These are phyloP conservation scores for Thunnus maccoyii DNA, from an alignment of 2,113 vertebrate genomes.

Conservation along the genomic window DNA sequence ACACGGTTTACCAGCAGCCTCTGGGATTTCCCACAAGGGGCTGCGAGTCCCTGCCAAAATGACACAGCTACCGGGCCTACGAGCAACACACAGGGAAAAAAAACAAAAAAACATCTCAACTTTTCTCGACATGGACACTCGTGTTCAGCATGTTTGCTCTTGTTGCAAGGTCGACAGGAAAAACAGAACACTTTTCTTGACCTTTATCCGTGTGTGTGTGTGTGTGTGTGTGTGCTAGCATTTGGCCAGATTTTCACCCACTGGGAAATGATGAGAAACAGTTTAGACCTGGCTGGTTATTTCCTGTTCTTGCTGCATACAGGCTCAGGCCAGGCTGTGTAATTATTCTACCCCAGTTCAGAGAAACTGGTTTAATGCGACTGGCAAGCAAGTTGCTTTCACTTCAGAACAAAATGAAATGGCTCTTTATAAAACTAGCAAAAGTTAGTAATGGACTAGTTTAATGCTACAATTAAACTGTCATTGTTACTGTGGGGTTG, in stretches of 20 bases:
- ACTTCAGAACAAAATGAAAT: slow-evolving; percentile 18
- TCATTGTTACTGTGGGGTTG: slow-evolving; percentile 11
- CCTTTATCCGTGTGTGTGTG: slow-evolving; percentile 14
- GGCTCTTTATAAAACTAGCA: slow-evolving; percentile 4
- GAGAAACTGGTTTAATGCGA: slow-evolving; percentile 22
- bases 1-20: slow-evolving; percentile 72
- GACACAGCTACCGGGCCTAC: slow-evolving; percentile 61
- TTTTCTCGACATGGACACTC: slow-evolving; percentile 41
- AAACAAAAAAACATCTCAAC: slow-evolving; percentile 5
- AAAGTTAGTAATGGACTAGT: neutral
- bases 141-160: slow-evolving; percentile 44
- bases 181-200: slow-evolving; percentile 47
- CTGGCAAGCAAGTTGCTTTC: slow-evolving; percentile 1
- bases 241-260: slow-evolving; percentile 2
- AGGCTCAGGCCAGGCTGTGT: neutral
- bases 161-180: slow-evolving; percentile 39
- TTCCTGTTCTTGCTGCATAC: slow-evolving; percentile 33
- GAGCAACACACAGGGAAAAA: slow-evolving; percentile 55
- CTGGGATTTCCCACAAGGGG: slow-evolving; percentile 73
- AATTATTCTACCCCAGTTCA: slow-evolving; percentile 14
- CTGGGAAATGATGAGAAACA: slow-evolving; percentile 31
- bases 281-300: slow-evolving; percentile 19
- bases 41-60: slow-evolving; percentile 59
- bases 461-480: slow-evolving; percentile 3
- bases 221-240: neutral